Evolutionary conservation across 2,113 vertebrate genomes (phyloP).

Genomic region (Grammomys dolichurus): DNA sequence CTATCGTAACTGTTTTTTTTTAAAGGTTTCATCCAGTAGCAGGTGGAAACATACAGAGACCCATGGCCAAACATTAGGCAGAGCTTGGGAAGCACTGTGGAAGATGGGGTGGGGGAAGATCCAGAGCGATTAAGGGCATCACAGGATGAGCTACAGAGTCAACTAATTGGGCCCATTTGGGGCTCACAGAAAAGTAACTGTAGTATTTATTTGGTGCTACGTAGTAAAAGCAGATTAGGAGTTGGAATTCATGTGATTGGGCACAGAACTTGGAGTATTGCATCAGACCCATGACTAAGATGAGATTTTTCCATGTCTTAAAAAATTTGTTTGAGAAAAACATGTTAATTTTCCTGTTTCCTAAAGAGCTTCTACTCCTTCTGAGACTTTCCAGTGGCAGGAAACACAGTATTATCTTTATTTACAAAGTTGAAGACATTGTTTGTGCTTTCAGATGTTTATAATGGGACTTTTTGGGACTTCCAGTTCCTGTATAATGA

Average conservation of each 20-base stretch:
- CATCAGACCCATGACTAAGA: background rate
- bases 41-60: too few species aligned
- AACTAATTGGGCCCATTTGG: too few species aligned
- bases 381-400: background rate
- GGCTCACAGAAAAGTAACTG: background rate
- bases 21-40: too few species aligned
- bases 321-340: background rate
- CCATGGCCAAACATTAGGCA: too few species aligned
- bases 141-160: too few species aligned
- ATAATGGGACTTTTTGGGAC: too few species aligned
- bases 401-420: background rate
- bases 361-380: background rate
- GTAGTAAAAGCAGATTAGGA: background rate
- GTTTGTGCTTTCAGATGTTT: too few species aligned
- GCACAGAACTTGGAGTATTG: background rate
- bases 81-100: too few species aligned
- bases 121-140: too few species aligned
- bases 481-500: too few species aligned
- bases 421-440: background rate
- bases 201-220: background rate
- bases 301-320: background rate
- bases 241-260: background rate
- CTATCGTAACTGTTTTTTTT: too few species aligned
- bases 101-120: too few species aligned
- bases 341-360: background rate